phyloP scores from a whole-genome alignment of 2,797 vertebrate genomes.

The Sarcoramphus papa region DNA sequence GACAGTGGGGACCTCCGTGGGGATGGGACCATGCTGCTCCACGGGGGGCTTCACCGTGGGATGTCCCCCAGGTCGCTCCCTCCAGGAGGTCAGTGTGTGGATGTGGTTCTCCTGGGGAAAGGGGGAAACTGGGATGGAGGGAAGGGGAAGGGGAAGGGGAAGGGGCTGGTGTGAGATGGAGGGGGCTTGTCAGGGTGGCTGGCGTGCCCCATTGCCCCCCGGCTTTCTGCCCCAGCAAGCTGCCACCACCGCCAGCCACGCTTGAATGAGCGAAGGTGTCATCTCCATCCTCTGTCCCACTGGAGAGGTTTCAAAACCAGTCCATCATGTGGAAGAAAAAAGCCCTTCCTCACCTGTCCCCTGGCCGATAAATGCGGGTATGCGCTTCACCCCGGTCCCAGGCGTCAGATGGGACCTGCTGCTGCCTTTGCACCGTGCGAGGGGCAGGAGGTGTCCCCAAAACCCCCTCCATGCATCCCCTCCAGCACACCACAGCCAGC shows the following conservation, averaged over 20 bases:
- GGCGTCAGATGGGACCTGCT: fast-evolving
- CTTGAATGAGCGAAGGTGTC: neutral
- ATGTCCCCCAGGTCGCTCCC: neutral
- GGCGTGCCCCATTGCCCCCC: fast-evolving
- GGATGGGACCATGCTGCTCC: neutral
- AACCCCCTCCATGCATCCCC: fast-evolving
- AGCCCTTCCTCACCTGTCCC: neutral
- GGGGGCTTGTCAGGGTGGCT: fast-evolving
- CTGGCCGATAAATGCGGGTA: neutral
- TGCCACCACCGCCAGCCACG: neutral
- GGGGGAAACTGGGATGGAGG: neutral
- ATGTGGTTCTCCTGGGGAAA: neutral
- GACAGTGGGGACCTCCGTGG: neutral
- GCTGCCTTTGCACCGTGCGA: fast-evolving
- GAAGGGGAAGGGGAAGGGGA: neutral
- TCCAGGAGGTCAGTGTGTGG: too few species aligned
- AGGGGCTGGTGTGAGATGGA: neutral
- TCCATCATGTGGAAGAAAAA: neutral
- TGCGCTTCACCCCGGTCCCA: fast-evolving
- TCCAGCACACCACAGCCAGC: neutral
- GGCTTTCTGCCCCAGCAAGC: neutral
- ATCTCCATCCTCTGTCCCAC: neutral
- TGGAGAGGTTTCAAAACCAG: neutral
- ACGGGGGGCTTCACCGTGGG: neutral
- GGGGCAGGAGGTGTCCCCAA: neutral